phyloP scores from a whole-genome alignment of 2,888 invertebrate species.

The Cordilura impudica region DNA sequence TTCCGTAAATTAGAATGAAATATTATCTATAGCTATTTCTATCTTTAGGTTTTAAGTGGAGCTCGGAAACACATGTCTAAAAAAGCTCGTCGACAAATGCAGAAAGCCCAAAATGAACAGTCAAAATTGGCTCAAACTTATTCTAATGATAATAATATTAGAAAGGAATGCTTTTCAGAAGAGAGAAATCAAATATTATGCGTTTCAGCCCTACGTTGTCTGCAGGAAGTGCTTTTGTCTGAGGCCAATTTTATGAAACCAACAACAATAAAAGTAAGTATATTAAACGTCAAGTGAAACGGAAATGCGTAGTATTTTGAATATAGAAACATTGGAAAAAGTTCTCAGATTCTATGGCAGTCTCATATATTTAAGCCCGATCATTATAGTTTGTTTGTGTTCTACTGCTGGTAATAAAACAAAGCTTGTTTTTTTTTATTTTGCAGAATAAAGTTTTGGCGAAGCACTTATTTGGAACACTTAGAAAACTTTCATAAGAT shows the following conservation, averaged over 20 bases:
- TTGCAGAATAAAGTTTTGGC: no score
- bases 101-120: conserved; percentile 71
- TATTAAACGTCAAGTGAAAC: no score
- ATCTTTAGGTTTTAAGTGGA: conserved; percentile 67
- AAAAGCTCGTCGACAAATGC: conserved; percentile 70
- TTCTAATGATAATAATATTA: conserved; percentile 64
- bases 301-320: no score
- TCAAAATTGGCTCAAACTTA: conserved; percentile 68
- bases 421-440: no score
- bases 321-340: no score
- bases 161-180: conserved; percentile 47
- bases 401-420: no score
- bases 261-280: conserved; percentile 65
- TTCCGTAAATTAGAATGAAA: no score
- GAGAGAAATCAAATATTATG: conserved; percentile 66
- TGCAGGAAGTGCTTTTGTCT: conserved; percentile 65
- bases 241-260: conserved; percentile 66
- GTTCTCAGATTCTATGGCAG: no score
- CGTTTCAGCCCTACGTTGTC: conserved; percentile 65
- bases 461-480: no score
- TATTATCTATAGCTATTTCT: neutral
- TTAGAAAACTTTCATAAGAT: no score
- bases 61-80: conserved; percentile 72
- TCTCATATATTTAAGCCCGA: no score
- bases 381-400: no score